phyloP scores from a whole-genome alignment of 2,888 invertebrate species.

The Diachrysia chrysitis region DNA sequence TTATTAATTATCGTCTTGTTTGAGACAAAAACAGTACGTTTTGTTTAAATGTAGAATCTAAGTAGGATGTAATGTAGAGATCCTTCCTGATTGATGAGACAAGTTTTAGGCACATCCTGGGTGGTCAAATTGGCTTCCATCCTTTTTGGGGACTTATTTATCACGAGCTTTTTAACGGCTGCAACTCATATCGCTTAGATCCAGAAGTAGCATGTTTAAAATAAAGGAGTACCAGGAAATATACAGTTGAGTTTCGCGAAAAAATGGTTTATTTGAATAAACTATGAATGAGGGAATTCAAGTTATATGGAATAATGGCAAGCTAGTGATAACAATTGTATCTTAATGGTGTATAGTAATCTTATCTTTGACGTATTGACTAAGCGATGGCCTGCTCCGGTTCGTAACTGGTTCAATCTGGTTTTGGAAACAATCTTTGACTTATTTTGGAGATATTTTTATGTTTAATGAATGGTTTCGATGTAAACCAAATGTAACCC shows the following conservation, averaged over 20 bases:
- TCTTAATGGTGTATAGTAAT: constrained; percentile 1
- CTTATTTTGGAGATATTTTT: not conserved
- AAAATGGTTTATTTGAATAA: not conserved
- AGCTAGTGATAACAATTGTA: constrained; percentile 4
- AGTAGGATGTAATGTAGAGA: too few species aligned
- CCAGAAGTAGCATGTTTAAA: too few species aligned
- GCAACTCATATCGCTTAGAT: too few species aligned
- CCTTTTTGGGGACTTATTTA: not conserved
- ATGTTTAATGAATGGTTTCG: not conserved
- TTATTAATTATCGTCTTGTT: constrained; percentile 4
- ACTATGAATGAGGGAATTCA: not conserved
- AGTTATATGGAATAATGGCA: not conserved
- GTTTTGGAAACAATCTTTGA: constrained; percentile 1
- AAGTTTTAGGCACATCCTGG: too few species aligned
- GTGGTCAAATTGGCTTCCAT: too few species aligned
- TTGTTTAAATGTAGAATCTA: not conserved
- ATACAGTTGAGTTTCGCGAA: not conserved
- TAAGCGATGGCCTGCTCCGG: constrained; percentile 4
- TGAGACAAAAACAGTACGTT: not conserved
- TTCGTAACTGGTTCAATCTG: not conserved
- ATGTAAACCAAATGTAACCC: not conserved
- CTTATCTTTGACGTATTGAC: constrained; percentile 4
- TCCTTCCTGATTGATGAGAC: too few species aligned
- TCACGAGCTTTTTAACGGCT: not conserved
- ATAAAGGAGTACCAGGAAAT: too few species aligned